Conservation (phyloP, 1,140 invertebrate species). For the Neodiprion pinetum region DNA sequence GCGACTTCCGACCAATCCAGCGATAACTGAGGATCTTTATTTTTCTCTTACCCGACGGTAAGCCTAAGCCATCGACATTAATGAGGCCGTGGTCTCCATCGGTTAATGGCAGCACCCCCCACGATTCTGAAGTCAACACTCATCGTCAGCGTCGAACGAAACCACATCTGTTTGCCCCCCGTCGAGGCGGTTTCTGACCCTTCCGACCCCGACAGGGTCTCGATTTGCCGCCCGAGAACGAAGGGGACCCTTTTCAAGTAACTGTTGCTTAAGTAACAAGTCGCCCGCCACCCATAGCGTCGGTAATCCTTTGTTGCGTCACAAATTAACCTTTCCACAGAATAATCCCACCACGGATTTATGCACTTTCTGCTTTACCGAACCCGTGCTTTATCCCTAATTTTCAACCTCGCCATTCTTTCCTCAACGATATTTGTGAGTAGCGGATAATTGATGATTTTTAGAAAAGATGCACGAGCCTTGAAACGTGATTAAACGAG, state of each 20-base stretch:
- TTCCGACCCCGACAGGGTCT: background rate
- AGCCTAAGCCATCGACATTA: background rate
- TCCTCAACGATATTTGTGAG: no score
- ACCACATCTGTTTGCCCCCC: background rate
- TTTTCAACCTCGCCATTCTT: no score
- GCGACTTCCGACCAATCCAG: no score
- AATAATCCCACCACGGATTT: no score
- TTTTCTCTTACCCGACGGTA: no score
- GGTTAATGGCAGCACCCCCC: background rate
- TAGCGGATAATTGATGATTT: no score
- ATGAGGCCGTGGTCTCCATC: background rate
- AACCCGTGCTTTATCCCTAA: no score
- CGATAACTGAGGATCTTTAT: no score
- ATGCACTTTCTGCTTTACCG: no score
- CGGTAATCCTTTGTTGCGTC: background rate
- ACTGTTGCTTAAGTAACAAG: background rate
- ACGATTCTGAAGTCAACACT: background rate
- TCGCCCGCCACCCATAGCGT: background rate
- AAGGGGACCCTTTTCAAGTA: background rate
- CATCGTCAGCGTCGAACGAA: background rate
- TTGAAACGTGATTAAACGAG: no score
- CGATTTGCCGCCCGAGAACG: background rate
- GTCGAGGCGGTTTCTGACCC: background rate
- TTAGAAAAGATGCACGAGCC: no score
- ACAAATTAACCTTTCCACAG: background rate